Conservation (phyloP, 2,888 invertebrate species). For the Sinohyriopsis cumingii region DNA sequence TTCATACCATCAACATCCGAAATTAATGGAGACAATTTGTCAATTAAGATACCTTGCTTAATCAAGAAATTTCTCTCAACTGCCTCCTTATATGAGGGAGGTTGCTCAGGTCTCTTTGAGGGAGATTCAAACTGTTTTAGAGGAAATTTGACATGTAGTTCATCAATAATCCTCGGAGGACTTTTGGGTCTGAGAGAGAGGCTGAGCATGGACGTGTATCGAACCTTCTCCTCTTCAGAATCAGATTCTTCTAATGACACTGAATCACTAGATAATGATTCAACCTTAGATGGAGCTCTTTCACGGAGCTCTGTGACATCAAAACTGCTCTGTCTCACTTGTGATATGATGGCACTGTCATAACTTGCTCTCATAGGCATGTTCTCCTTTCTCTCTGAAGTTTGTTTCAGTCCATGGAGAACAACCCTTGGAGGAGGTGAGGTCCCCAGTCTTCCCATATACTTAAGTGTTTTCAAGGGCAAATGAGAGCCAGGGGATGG, state of each 20-base stretch:
- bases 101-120: slow-evolving; percentile 5
- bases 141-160: neutral
- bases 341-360: slow-evolving; percentile 44
- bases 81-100: slow-evolving; percentile 62
- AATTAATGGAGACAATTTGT: slow-evolving; percentile 32
- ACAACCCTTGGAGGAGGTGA: slow-evolving; percentile 60
- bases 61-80: slow-evolving; percentile 55
- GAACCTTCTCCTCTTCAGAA: slow-evolving; percentile 13
- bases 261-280: slow-evolving; percentile 35
- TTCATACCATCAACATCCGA: slow-evolving; percentile 42
- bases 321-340: slow-evolving; percentile 18
- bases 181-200: slow-evolving; percentile 22
- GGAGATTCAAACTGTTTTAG: neutral
- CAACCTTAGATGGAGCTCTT: slow-evolving; percentile 31
- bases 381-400: slow-evolving; percentile 23
- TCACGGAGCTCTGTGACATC: slow-evolving; percentile 19
- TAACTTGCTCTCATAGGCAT: slow-evolving; percentile 51
- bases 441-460: slow-evolving; percentile 38
- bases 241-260: slow-evolving; percentile 22
- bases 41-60: slow-evolving; percentile 29
- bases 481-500: slow-evolving; percentile 12
- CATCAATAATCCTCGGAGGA: slow-evolving; percentile 21
- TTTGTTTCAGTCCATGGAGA: slow-evolving; percentile 41
- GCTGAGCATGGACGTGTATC: slow-evolving; percentile 23
- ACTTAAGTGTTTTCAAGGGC: slow-evolving; percentile 44